Conservation (phyloP, 2,888 invertebrate genomes). For the Harpalus rufipes region DNA sequence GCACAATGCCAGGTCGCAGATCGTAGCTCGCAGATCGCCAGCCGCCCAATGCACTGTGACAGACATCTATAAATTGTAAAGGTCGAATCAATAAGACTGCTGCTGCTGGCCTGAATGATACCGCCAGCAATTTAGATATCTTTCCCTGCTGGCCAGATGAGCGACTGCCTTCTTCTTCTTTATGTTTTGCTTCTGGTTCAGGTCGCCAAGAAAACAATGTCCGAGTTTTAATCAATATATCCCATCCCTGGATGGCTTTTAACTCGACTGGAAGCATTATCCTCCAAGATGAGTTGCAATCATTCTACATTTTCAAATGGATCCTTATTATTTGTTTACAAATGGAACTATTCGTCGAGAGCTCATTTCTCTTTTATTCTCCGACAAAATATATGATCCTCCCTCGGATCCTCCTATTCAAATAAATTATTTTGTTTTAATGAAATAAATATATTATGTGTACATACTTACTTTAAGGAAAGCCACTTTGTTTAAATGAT, state of each 20-base stretch:
- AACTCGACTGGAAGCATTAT: conserved; percentile 44
- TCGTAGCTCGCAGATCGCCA: conserved; percentile 6
- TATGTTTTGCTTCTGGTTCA: conserved; percentile 17
- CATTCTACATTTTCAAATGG: conserved; percentile 2
- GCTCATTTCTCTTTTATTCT: not conserved
- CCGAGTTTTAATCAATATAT: conserved; percentile 56
- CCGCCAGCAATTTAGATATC: conserved; percentile 61
- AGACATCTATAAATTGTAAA: conserved; percentile 61
- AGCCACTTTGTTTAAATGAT: too few relatives aligned
- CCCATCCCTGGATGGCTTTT: conserved; percentile 17
- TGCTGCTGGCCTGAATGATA: conserved; percentile 50
- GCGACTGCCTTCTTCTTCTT: conserved; percentile 35
- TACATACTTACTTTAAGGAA: too few relatives aligned
- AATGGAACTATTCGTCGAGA: not conserved
- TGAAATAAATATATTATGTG: too few relatives aligned
- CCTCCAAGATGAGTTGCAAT: conserved; percentile 7
- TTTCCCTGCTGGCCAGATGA: conserved; percentile 56
- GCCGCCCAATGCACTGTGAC: conserved; percentile 61
- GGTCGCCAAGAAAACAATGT: conserved; percentile 51
- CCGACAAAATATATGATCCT: too few relatives aligned
- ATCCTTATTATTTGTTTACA: conserved; percentile 6
- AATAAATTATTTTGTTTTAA: too few relatives aligned
- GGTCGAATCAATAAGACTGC: conserved; percentile 63
- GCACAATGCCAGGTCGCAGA: conserved; percentile 55
- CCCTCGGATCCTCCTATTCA: too few relatives aligned